A percentile compares a stretch with the other conserved stretches of the same genome.
phyloP scores from a whole-genome alignment of 2,797 vertebrate genomes.

The Darevskia mixta region DNA sequence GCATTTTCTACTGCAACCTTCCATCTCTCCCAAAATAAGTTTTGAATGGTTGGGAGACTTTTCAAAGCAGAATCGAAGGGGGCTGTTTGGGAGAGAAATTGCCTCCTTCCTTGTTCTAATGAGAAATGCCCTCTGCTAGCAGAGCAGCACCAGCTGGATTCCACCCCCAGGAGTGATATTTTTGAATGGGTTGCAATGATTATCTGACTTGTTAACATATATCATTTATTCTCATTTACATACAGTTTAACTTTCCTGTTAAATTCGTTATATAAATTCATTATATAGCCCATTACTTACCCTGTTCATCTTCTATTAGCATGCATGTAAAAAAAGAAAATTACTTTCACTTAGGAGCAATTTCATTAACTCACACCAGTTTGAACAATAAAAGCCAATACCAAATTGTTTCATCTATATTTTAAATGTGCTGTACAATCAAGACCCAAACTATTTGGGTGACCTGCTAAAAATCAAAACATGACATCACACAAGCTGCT shows the following conservation, averaged over 20 bases:
- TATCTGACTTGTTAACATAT: not conserved
- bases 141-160: not conserved
- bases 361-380: not conserved
- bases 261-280: not conserved
- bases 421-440: not conserved
- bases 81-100: not conserved
- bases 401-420: not conserved
- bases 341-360: not conserved
- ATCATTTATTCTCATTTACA: not conserved
- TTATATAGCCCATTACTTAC: not conserved
- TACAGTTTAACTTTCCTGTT: not conserved
- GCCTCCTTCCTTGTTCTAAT: not conserved
- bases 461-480: not conserved
- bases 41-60: no score
- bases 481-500: not conserved
- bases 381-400: not conserved
- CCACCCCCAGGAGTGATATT: not conserved
- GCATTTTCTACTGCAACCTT: no score
- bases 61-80: no score
- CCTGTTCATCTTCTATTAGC: not conserved
- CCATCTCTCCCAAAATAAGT: no score
- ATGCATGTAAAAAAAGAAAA: conserved; percentile 14
- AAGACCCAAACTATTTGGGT: not conserved
- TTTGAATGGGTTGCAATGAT: not conserved
- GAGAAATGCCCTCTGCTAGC: not conserved